A percentile compares a stretch with the other conserved stretches of the same genome.
Evolutionary conservation across 2,888 invertebrate genomes (phyloP).

Genomic region (Diachrysia chrysitis): DNA sequence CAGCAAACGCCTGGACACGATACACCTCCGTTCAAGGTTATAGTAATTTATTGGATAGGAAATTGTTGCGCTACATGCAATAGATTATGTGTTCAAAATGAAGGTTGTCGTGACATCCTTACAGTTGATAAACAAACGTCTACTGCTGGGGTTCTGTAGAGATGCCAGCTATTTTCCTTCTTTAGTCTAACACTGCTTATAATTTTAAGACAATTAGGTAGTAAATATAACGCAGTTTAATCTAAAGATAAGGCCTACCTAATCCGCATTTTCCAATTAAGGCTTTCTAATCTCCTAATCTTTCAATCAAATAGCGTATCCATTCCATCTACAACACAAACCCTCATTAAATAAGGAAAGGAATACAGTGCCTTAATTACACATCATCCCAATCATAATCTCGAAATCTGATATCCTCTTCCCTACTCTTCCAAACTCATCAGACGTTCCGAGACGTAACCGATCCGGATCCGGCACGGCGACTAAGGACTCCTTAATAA

Average conservation of each 20-base stretch:
- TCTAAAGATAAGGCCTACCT: too few species aligned
- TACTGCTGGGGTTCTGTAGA: too few species aligned
- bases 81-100: neutral
- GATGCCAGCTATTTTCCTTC: too few species aligned
- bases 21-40: constrained; percentile 41
- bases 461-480: constrained; percentile 22
- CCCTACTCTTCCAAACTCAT: constrained; percentile 15
- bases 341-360: neutral
- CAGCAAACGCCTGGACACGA: constrained; percentile 38
- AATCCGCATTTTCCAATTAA: neutral
- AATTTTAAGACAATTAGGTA: too few species aligned
- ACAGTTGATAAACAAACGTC: too few species aligned
- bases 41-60: constrained; percentile 27
- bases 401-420: constrained; percentile 42
- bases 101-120: neutral
- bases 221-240: too few species aligned
- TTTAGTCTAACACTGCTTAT: too few species aligned
- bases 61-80: constrained; percentile 10
- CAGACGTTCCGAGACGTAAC: constrained; percentile 16
- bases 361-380: neutral
- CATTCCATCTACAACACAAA: neutral
- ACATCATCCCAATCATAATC: constrained; percentile 37
- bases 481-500: constrained; percentile 22
- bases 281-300: neutral
- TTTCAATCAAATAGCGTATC: neutral